Base-by-base conservation (phyloP, 1,140 invertebrate species). In the Trinorchestia longiramus region DNA sequence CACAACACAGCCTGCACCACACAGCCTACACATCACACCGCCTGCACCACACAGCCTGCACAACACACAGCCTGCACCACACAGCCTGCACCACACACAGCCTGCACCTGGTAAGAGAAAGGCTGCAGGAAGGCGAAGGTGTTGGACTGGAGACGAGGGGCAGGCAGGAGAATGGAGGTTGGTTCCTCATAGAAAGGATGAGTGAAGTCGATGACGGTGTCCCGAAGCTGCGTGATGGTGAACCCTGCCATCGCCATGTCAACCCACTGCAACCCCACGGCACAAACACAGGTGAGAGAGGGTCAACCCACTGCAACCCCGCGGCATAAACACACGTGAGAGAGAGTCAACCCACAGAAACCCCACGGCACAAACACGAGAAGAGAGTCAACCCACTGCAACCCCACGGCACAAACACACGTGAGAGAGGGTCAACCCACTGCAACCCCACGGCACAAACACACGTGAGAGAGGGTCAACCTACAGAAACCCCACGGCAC, bases 121-220 rank as follows among this genome's bases (percentile, higher is more conserved):
- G 97, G 97, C 62, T 96, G 90, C 28, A 97, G 97, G 62, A 97
- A 97, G 36, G 97, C 97, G 0, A 97, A 96, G 41, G 97, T 95
- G 95, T 97, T 97, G 91, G 96, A 96, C 23, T 97, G 96, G 95
- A 96, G 96, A 0, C 90, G 95, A 41, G 97, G 97, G 23, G 97
- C 95, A 23, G 97, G 97, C 95, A 97, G 97, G 19, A 97, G 96
- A 95, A 97, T 97, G 42, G 96, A 96, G 28, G 97, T 96, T 4
- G 97, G 97, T 57, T 97, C 97, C 90, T 97, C 96, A 95, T 97
- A 97, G 96, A 97, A 97, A 11, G 97, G 97, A 23, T 97, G 96
- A 0, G 97, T 97, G 96, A 97, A 97, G 95, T 97, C 97, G 42
- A 97, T 97, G 40, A 97, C 97, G 95, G 97, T 96, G 19, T 97